Percentiles rank a stretch among this genome's conserved stretches.
These are phyloP conservation scores for Prochilodus magdalenae DNA, from an alignment of 2,113 vertebrate genomes.

Conservation along the genomic window DNA sequence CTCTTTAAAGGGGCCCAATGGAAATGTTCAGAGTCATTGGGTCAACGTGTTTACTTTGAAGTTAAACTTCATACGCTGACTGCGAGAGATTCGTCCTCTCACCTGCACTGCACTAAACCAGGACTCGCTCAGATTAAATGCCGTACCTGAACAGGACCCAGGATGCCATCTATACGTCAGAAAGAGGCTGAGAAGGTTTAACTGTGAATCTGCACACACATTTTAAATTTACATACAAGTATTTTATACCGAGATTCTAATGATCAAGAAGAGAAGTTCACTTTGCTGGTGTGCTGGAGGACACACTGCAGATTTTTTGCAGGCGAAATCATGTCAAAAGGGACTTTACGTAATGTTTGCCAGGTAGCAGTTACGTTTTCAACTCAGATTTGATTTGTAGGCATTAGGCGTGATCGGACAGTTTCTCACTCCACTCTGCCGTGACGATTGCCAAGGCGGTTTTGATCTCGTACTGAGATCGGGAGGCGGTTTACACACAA, in stretches of 20 bases:
- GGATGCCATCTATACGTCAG: neutral
- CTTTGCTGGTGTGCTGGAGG: conserved; percentile 10
- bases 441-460: neutral
- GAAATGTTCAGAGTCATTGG: neutral
- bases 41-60: conserved; percentile 36
- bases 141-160: conserved; percentile 7
- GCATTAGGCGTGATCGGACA: neutral
- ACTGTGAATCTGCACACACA: conserved; percentile 35
- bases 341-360: neutral
- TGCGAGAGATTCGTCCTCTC: conserved; percentile 12
- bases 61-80: conserved; percentile 15
- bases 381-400: conserved; percentile 9
- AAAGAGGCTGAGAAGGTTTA: neutral
- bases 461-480: conserved; percentile 7
- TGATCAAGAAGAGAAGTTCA: neutral
- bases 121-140: neutral
- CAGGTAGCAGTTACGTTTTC: neutral
- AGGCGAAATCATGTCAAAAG: neutral
- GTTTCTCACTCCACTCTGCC: neutral
- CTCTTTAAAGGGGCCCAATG: neutral
- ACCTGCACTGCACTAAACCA: conserved; percentile 24
- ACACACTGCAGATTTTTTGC: neutral
- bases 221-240: conserved; percentile 6
- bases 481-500: conserved; percentile 34
- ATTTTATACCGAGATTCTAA: conserved; percentile 25